Evolutionary conservation across 2,797 vertebrate genomes (phyloP).

Genomic region (Scolopax bukidnonensis): DNA sequence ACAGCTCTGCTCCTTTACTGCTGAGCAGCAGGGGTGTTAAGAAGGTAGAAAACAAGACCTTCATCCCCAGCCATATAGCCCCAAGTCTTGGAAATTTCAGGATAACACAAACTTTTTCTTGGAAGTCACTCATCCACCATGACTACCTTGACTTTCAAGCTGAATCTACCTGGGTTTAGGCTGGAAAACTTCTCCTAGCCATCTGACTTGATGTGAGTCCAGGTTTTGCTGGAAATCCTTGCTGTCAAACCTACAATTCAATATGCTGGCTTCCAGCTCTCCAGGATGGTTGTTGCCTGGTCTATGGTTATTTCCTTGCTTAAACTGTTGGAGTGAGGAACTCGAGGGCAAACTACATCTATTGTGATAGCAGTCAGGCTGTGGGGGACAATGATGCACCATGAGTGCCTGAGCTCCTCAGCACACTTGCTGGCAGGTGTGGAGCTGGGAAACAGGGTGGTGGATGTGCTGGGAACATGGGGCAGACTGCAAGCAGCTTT

Average conservation of each 20-base stretch:
- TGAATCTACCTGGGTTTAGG: neutral
- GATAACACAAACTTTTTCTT: neutral
- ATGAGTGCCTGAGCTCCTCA: neutral
- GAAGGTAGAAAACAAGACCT: neutral
- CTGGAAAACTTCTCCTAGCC: neutral
- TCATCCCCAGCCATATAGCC: neutral
- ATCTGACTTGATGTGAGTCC: neutral
- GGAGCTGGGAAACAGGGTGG: neutral
- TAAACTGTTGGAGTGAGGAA: neutral
- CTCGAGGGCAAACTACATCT: neutral
- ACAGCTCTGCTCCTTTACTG: neutral
- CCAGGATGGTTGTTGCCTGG: neutral
- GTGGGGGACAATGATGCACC: accelerated
- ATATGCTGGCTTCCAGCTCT: neutral
- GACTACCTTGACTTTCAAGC: neutral
- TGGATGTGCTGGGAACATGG: neutral
- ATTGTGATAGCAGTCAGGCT: neutral
- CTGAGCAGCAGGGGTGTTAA: neutral
- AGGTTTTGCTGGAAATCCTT: neutral
- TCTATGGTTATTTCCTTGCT: neutral
- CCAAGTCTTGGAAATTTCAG: neutral
- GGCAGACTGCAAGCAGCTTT: neutral
- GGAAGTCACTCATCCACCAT: neutral
- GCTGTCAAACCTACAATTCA: neutral
- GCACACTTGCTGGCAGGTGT: neutral